phyloP scores from a whole-genome alignment of 2,797 vertebrate genomes.

The Amphiprion clarkii region DNA sequence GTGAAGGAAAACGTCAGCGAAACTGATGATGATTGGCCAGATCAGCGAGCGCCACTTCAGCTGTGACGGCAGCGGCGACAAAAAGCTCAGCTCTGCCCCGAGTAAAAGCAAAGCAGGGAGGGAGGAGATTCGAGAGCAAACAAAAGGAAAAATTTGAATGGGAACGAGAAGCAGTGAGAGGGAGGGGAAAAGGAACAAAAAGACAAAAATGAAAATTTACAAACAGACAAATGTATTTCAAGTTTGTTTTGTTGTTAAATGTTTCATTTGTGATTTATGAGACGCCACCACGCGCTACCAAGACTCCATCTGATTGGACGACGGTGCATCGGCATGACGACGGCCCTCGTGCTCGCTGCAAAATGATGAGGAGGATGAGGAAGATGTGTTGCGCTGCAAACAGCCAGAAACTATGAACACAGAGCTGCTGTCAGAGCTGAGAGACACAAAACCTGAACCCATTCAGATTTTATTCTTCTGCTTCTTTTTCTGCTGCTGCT shows the following conservation, averaged over 20 bases:
- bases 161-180: conserved; percentile 64
- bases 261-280: conserved; percentile 17
- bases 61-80: background rate
- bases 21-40: conserved; percentile 45
- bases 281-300: background rate
- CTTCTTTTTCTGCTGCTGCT: conserved; percentile 27
- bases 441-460: conserved; percentile 49
- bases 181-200: conserved; percentile 51
- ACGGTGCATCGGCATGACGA: conserved; percentile 58
- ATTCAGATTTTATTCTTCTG: conserved; percentile 22
- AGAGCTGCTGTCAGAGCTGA: conserved; percentile 48
- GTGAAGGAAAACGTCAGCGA: conserved; percentile 38
- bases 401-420: conserved; percentile 41
- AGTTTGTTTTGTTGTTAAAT: conserved; percentile 43
- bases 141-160: conserved; percentile 36
- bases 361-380: conserved; percentile 7
- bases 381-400: conserved; percentile 48
- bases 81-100: conserved; percentile 67
- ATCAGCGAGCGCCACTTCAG: conserved; percentile 45
- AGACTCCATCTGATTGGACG: conserved; percentile 54
- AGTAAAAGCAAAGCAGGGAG: conserved; percentile 40
- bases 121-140: conserved; percentile 37
- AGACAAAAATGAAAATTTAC: conserved; percentile 71
- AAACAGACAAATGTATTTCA: conserved; percentile 70
- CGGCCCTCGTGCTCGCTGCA: conserved; percentile 16